phyloP scores from a whole-genome alignment of 2,888 invertebrate species.

The Callyntrura guangdongensis region DNA sequence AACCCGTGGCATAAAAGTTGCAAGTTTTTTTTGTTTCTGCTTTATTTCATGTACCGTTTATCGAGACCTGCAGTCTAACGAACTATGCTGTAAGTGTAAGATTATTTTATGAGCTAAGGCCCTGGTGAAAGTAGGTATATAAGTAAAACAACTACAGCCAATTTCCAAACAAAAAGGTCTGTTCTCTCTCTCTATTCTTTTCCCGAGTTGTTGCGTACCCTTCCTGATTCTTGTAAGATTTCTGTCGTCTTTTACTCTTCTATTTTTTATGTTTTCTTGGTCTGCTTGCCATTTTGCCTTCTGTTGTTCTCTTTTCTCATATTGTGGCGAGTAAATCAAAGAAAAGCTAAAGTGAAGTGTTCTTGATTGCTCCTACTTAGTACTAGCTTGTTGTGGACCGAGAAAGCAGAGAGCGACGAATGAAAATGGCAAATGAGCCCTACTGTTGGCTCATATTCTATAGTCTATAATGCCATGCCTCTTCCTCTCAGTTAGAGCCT shows the following conservation, averaged over 20 bases:
- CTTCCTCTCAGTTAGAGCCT: too few relatives aligned
- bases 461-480: too few relatives aligned
- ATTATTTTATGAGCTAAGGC: too few relatives aligned
- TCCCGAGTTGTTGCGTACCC: too few relatives aligned
- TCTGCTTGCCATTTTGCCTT: constrained; percentile 7
- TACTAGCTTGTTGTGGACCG: neutral
- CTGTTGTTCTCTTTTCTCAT: constrained; percentile 18
- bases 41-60: neutral
- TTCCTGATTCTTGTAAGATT: neutral
- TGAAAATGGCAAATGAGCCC: neutral
- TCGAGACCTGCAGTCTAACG: neutral
- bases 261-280: neutral
- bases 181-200: neutral
- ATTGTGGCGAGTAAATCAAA: constrained; percentile 67
- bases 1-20: too few relatives aligned
- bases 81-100: neutral
- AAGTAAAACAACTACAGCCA: neutral
- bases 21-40: neutral
- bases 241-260: neutral
- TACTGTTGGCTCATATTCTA: too few relatives aligned
- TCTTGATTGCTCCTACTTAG: constrained; percentile 60
- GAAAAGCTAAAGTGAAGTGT: constrained; percentile 67
- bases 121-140: neutral
- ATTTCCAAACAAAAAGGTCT: constrained; percentile 17
- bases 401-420: neutral